Conservation (phyloP, 2,113 vertebrate species). For the Ceyx margarethae region DNA sequence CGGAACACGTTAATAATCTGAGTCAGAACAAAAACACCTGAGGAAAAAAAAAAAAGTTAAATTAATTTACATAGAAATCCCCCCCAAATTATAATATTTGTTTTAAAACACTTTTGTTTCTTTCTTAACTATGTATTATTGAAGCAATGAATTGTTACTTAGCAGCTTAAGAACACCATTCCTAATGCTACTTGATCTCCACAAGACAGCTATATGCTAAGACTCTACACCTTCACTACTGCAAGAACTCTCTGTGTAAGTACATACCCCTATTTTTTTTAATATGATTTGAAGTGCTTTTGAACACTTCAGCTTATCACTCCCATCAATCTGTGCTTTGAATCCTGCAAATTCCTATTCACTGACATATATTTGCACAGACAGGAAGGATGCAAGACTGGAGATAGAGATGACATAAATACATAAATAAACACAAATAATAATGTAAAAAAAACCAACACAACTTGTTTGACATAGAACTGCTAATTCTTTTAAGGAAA, state of each 20-base stretch:
- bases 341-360: not conserved
- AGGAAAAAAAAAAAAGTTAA: not conserved
- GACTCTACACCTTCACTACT: not conserved
- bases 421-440: not conserved
- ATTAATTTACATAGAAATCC: not conserved
- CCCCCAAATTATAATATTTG: not conserved
- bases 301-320: not conserved
- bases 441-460: not conserved
- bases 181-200: not conserved
- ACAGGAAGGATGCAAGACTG: not conserved
- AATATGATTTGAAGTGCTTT: not conserved
- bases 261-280: not conserved
- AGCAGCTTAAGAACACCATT: not conserved
- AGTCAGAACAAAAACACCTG: slow-evolving; percentile 92
- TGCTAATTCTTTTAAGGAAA: not conserved
- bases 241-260: not conserved
- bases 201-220: not conserved
- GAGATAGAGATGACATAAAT: not conserved
- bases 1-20: slow-evolving; percentile 96
- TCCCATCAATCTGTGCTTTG: not conserved
- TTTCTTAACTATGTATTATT: not conserved
- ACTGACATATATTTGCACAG: not conserved
- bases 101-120: not conserved
- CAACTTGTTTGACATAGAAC: not conserved
- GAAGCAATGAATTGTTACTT: not conserved